Percentiles rank a stretch among this genome's conserved stretches.
These are phyloP conservation scores for Mesembrinibis cayennensis DNA, from an alignment of 2,113 vertebrate species.

Conservation along the genomic window DNA sequence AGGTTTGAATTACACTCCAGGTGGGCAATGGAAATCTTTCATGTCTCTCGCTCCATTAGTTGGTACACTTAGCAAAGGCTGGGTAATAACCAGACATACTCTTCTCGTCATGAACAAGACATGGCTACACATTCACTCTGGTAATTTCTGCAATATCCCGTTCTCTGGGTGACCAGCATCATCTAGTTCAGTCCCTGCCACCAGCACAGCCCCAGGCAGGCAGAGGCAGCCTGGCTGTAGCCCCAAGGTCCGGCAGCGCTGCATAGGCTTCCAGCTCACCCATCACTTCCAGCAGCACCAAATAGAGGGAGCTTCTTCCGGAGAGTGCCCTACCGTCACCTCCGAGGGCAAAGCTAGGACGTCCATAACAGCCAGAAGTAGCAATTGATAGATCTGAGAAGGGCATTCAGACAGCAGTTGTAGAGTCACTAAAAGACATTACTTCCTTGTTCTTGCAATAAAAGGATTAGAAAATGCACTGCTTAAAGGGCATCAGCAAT, in stretches of 20 bases:
- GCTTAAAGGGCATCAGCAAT: not conserved
- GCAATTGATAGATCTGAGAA: not conserved
- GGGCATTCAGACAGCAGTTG: not conserved
- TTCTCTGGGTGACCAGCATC: not conserved
- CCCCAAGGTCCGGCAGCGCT: rapidly evolving
- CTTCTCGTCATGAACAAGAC: conserved; percentile 11
- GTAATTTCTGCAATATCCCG: not conserved
- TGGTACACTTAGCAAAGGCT: conserved; percentile 53
- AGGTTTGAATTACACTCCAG: conserved; percentile 68
- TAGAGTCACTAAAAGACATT: not conserved
- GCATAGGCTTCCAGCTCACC: not conserved
- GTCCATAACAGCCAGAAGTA: not conserved
- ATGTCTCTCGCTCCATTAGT: conserved; percentile 66
- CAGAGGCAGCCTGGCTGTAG: not conserved
- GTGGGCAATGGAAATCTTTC: conserved; percentile 39
- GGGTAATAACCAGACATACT: conserved; percentile 33
- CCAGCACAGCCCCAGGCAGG: rapidly evolving
- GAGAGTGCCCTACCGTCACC: not conserved
- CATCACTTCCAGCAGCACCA: not conserved
- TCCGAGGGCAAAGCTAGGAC: not conserved
- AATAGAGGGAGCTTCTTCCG: not conserved
- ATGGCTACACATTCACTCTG: not conserved
- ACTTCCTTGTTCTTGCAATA: not conserved
- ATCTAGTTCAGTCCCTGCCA: not conserved
- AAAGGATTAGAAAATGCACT: not conserved